phyloP scores from a whole-genome alignment of 2,797 vertebrate species.

The Hirundo rustica region DNA sequence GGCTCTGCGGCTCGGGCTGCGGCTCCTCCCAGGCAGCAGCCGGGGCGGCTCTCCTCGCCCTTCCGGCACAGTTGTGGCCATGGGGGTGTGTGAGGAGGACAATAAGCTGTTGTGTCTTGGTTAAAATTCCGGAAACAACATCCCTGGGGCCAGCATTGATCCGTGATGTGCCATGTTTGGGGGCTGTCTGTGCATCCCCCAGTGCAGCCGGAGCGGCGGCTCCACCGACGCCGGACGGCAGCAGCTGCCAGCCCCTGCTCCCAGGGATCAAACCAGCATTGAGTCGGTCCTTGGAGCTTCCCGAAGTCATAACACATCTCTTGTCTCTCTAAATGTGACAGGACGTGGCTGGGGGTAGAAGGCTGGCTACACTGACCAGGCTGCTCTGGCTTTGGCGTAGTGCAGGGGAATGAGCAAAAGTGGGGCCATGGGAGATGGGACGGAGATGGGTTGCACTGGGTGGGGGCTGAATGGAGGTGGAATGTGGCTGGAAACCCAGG shows the following conservation, averaged over 20 bases:
- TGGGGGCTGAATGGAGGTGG: background rate
- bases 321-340: background rate
- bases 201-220: rapidly evolving
- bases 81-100: background rate
- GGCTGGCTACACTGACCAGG: background rate
- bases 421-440: background rate
- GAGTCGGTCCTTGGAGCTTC: background rate
- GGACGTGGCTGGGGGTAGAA: background rate
- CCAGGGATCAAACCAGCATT: background rate
- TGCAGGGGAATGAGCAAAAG: background rate
- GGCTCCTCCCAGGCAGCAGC: background rate
- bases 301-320: background rate
- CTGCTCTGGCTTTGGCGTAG: background rate
- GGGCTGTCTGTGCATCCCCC: background rate
- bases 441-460: background rate
- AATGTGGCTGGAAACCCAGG: background rate
- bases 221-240: rapidly evolving
- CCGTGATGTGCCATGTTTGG: background rate
- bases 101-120: background rate
- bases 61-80: background rate
- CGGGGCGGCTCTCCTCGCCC: rapidly evolving
- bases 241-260: background rate
- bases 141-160: rapidly evolving
- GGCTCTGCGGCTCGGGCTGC: background rate
- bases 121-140: background rate